Conservation (phyloP, 2,797 vertebrate genomes). For the Anguilla megastoma region DNA sequence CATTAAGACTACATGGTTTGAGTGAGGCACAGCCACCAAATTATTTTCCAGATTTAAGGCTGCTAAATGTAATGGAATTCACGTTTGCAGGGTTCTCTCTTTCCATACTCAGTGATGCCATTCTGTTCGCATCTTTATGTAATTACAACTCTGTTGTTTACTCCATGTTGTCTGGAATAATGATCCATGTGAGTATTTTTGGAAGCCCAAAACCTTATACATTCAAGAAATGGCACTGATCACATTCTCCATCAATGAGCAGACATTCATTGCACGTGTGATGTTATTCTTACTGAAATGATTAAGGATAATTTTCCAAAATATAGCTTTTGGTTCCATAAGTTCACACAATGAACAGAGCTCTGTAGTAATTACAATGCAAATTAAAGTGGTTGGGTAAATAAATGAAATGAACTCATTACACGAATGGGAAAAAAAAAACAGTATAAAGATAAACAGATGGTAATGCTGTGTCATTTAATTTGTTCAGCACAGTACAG, state of each 20-base stretch:
- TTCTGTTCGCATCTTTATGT: not conserved
- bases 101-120: not conserved
- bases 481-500: not conserved
- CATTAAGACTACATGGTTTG: slow-evolving; percentile 73
- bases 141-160: not conserved
- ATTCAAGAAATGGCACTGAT: not conserved
- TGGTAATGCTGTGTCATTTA: not conserved
- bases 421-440: slow-evolving; percentile 1
- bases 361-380: not conserved
- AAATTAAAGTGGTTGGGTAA: not conserved
- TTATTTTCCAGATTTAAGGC: slow-evolving; percentile 73
- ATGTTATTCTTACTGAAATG: not conserved
- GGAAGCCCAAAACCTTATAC: not conserved
- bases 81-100: slow-evolving; percentile 62
- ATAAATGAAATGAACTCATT: slow-evolving; percentile 3
- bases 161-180: not conserved
- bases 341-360: not conserved
- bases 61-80: slow-evolving; percentile 76
- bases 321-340: not conserved
- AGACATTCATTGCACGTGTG: not conserved
- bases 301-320: not conserved
- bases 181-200: no score
- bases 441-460: not conserved
- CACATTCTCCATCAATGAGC: not conserved
- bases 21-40: slow-evolving; percentile 70